Evolutionary conservation across 2,888 invertebrate species (phyloP).

Genomic region (Caenorhabditis sp.): DNA sequence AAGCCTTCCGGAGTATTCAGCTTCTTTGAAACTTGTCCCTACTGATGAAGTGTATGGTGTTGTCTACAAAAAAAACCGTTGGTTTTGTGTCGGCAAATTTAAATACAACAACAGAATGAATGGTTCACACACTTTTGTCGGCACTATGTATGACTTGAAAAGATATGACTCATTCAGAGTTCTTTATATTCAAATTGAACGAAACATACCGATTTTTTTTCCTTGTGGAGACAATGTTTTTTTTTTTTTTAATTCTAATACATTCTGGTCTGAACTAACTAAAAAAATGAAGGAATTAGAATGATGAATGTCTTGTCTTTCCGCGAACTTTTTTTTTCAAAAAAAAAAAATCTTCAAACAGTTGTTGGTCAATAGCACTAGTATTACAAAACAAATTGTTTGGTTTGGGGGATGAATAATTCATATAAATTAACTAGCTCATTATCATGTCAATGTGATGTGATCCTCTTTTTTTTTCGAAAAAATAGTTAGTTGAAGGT

Average conservation of each 20-base stretch:
- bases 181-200: neutral
- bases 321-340: slow-evolving; percentile 12
- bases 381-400: neutral
- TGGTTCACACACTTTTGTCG: neutral
- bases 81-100: neutral
- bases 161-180: neutral
- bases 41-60: slow-evolving; percentile 34
- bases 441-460: neutral
- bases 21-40: slow-evolving; percentile 34
- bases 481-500: neutral
- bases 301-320: slow-evolving; percentile 22
- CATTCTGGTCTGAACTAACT: slow-evolving; percentile 3
- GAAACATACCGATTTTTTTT: neutral
- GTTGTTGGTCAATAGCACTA: no score
- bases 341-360: no score
- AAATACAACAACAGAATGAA: neutral
- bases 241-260: neutral
- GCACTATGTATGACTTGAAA: neutral
- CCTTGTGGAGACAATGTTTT: neutral
- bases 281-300: slow-evolving; percentile 22
- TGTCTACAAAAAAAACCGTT: slow-evolving; percentile 11
- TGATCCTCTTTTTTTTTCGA: neutral
- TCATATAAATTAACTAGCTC: neutral
- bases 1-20: slow-evolving; percentile 36
- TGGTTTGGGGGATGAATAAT: neutral